These are phyloP conservation scores for Artemia franciscana DNA, from an alignment of 1,140 invertebrate genomes.

Conservation along the genomic window DNA sequence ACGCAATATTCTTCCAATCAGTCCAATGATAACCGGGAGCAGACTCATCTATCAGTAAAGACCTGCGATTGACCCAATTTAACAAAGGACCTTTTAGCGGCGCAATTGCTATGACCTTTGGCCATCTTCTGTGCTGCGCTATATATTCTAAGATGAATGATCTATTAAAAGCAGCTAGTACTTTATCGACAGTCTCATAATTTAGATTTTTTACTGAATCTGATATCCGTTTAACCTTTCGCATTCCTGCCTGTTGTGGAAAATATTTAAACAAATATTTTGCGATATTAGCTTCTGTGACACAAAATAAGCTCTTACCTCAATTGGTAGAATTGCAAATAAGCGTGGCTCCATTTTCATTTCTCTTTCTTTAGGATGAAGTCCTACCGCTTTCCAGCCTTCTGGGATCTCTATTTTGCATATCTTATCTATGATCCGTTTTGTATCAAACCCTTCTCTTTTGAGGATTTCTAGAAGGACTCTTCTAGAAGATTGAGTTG, in stretches of 20 bases:
- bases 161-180: background rate
- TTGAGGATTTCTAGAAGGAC: background rate
- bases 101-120: background rate
- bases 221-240: background rate
- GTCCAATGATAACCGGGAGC: background rate
- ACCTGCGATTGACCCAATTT: background rate
- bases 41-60: background rate
- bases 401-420: background rate
- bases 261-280: background rate
- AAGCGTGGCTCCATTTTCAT: background rate
- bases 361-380: background rate
- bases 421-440: background rate
- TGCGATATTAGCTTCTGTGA: background rate
- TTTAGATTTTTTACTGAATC: background rate
- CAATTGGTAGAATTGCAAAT: background rate
- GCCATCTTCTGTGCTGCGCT: background rate
- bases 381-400: background rate
- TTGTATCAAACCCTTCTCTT: background rate
- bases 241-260: background rate
- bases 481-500: background rate
- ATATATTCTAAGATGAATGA: background rate
- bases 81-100: background rate
- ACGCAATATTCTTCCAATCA: background rate
- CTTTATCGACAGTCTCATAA: background rate
- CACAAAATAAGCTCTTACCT: background rate